phyloP scores from a whole-genome alignment of 2,797 vertebrate genomes.

The Channallabes apus region DNA sequence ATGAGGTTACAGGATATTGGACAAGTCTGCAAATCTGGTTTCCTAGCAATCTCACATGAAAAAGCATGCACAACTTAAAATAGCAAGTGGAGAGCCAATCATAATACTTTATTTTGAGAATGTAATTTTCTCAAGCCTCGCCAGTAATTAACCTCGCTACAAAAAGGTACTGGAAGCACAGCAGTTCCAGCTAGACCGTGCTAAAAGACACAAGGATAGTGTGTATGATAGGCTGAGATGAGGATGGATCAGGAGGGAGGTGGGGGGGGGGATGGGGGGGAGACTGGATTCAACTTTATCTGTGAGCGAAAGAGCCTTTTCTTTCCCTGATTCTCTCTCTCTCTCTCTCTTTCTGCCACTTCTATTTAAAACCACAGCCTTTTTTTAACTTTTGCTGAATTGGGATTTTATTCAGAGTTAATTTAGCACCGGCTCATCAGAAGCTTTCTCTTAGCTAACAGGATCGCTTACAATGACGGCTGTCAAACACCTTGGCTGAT shows the following conservation, averaged over 20 bases:
- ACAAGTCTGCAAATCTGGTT: slow-evolving; percentile 76
- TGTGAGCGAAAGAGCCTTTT: slow-evolving; percentile 65
- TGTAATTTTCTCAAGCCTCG: slow-evolving; percentile 82
- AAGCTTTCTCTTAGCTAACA: slow-evolving; percentile 71
- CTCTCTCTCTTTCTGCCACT: slow-evolving; percentile 57
- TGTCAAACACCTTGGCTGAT: slow-evolving; percentile 81
- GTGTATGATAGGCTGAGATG: slow-evolving; percentile 68
- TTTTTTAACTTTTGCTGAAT: slow-evolving; percentile 78
- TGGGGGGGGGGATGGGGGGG: slow-evolving; percentile 54
- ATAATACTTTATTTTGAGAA: slow-evolving; percentile 82
- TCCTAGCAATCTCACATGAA: slow-evolving; percentile 74
- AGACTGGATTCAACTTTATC: slow-evolving; percentile 76
- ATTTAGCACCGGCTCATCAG: slow-evolving; percentile 74
- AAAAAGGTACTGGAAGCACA: slow-evolving; percentile 76
- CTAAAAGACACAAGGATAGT: slow-evolving; percentile 69
- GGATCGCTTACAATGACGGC: slow-evolving; percentile 78
- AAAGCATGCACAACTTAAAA: slow-evolving; percentile 73
- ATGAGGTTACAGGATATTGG: slow-evolving; percentile 80
- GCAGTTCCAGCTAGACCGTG: slow-evolving; percentile 74
- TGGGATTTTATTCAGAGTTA: slow-evolving; percentile 77
- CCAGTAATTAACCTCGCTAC: slow-evolving; percentile 84
- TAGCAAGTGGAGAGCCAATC: slow-evolving; percentile 75
- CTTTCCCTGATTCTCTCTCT: slow-evolving; percentile 63
- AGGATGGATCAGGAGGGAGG: slow-evolving; percentile 61
- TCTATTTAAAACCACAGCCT: slow-evolving; percentile 82